These are phyloP conservation scores for Hypolimnas misippus DNA, from an alignment of 2,888 invertebrate species.

Conservation along the genomic window DNA sequence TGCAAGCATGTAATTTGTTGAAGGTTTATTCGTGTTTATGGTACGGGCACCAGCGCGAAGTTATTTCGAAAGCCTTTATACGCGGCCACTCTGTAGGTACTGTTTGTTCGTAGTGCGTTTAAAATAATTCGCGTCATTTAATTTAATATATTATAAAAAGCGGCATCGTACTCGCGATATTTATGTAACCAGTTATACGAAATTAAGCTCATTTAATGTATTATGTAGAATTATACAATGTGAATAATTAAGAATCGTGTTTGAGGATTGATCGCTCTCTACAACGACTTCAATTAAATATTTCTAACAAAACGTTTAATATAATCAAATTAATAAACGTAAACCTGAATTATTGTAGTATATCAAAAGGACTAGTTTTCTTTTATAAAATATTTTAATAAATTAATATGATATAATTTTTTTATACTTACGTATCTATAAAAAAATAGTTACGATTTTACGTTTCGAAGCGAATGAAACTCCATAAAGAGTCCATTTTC, in stretches of 20 bases:
- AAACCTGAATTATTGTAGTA: too few species aligned
- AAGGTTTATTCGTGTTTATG: slow-evolving; percentile 51
- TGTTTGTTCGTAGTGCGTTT: slow-evolving; percentile 16
- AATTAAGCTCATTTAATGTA: slow-evolving; percentile 5
- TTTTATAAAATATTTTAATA: too few species aligned
- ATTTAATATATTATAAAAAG: slow-evolving; percentile 14
- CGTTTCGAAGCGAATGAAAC: too few species aligned
- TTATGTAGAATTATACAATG: slow-evolving; percentile 6
- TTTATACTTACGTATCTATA: too few species aligned
- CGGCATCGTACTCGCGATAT: slow-evolving; percentile 14
- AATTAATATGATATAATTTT: too few species aligned
- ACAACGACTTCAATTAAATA: too few species aligned
- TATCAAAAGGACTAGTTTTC: too few species aligned
- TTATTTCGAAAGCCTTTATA: slow-evolving; percentile 31
- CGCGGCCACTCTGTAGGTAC: slow-evolving; percentile 13
- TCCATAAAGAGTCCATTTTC: neutral
- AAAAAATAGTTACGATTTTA: too few species aligned
- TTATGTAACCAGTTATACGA: slow-evolving; percentile 18
- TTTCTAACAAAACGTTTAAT: neutral
- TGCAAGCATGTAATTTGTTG: slow-evolving; percentile 63
- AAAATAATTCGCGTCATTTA: slow-evolving; percentile 24
- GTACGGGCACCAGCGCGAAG: slow-evolving; percentile 30
- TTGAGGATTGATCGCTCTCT: neutral
- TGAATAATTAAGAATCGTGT: neutral
- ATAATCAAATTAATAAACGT: too few species aligned